Evolutionary conservation across 1,140 invertebrate genomes (phyloP), one percentile per base, ranked within the genome.

Genomic region (Thalassaphorura encarpata): DNA sequence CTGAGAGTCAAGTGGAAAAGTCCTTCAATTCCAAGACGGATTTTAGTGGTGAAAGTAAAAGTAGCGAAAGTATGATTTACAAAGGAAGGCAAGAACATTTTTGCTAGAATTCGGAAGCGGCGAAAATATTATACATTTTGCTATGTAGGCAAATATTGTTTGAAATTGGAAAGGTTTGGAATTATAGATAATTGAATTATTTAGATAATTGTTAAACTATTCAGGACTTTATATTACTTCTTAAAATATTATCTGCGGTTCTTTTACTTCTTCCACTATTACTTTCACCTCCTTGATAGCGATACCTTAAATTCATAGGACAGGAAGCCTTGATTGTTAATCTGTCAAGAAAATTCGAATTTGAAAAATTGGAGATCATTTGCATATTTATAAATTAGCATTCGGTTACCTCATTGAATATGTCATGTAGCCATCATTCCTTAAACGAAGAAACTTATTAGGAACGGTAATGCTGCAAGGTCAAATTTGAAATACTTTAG

Each of bases 1-100:
- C 57, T 81, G 80, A 4, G 72, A 72, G 66, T 83, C 81, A 68
- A 83, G 73, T 0, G 82, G 82, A 66, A 83, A 84, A 56, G 80
- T 76, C 59, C 76, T 69, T n/a, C n/a, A n/a, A n/a, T n/a, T n/a
- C n/a, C n/a, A n/a, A n/a, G n/a, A n/a, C n/a, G n/a, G n/a, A n/a
- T n/a, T n/a, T n/a, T n/a, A n/a, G n/a, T n/a, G n/a, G n/a, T n/a
- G n/a, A n/a, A n/a, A n/a, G n/a, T n/a, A n/a, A n/a, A n/a, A n/a
- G n/a, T n/a, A n/a, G n/a, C n/a, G n/a, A n/a, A n/a, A n/a, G n/a
- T n/a, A n/a, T n/a, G n/a, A n/a, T n/a, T n/a, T n/a, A n/a, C n/a
- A n/a, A n/a, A n/a, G n/a, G n/a, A n/a, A n/a, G n/a, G n/a, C 13
- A 48, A 8, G 42, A 21, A 43, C 11, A 43, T 13, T 43, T 8